These are phyloP conservation scores for Liodrosophila aerea DNA, from an alignment of 2,888 invertebrate species.

Conservation along the genomic window DNA sequence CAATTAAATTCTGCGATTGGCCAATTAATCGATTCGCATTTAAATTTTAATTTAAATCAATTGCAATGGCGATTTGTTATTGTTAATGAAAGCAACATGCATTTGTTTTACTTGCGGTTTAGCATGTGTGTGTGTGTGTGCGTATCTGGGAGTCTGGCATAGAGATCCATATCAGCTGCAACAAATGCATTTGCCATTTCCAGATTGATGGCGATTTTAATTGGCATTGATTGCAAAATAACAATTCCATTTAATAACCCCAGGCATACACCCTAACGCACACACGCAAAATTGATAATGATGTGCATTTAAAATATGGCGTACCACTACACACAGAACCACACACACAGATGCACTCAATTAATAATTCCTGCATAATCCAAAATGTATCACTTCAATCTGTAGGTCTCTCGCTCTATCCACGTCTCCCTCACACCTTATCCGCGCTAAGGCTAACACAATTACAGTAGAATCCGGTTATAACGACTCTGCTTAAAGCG, in stretches of 20 bases:
- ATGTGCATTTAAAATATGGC: too few relatives aligned
- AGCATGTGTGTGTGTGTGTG: background rate
- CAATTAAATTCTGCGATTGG: slow-evolving; percentile 52
- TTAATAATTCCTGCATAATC: too few relatives aligned
- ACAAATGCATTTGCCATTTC: slow-evolving; percentile 57
- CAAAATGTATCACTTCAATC: too few relatives aligned
- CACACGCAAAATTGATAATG: slow-evolving; percentile 14
- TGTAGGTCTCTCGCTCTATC: too few relatives aligned
- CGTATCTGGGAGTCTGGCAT: slow-evolving; percentile 30
- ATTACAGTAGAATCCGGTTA: too few relatives aligned
- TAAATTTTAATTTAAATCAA: slow-evolving; percentile 68
- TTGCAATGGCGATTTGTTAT: slow-evolving; percentile 40
- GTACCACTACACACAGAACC: too few relatives aligned
- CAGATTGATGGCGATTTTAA: slow-evolving; percentile 59
- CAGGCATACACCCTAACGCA: slow-evolving; percentile 34
- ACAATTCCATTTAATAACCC: slow-evolving; percentile 76
- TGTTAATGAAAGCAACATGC: slow-evolving; percentile 44
- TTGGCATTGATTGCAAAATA: slow-evolving; percentile 71
- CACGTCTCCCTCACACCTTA: too few relatives aligned
- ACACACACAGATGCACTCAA: too few relatives aligned
- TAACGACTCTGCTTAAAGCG: too few relatives aligned
- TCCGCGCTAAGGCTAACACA: too few relatives aligned
- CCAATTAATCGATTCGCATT: slow-evolving; percentile 64
- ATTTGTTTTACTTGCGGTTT: slow-evolving; percentile 45
- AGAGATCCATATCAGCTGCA: slow-evolving; percentile 39